Percentiles rank a stretch among this genome's conserved stretches.
These are phyloP conservation scores for Oostethus manadensis DNA, from an alignment of 2,113 vertebrate genomes.

Conservation along the genomic window DNA sequence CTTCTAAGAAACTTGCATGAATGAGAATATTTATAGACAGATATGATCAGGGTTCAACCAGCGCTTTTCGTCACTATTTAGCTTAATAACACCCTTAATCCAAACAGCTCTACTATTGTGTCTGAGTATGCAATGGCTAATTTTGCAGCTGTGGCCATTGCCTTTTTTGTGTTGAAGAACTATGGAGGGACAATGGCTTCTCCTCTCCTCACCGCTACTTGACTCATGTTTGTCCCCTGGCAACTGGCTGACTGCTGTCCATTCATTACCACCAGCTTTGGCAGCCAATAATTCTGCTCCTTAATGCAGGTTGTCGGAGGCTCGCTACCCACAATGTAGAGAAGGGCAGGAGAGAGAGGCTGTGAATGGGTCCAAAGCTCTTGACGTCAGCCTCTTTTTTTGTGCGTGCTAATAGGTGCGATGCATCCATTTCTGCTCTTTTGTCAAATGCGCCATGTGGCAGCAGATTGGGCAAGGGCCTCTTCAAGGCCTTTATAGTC, in stretches of 20 bases:
- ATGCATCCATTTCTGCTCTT: slow-evolving; percentile 41
- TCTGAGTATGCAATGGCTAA: too few relatives aligned
- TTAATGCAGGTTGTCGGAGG: slow-evolving; percentile 44
- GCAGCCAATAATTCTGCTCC: slow-evolving; percentile 40
- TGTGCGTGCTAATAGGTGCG: slow-evolving; percentile 28
- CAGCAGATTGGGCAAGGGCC: slow-evolving; percentile 15
- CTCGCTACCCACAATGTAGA: slow-evolving; percentile 32
- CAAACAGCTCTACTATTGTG: background rate
- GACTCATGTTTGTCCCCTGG: slow-evolving; percentile 26
- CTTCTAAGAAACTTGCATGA: too few relatives aligned
- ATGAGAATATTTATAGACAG: too few relatives aligned
- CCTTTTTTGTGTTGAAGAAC: background rate
- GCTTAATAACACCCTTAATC: too few relatives aligned
- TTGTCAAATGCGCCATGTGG: slow-evolving; percentile 37
- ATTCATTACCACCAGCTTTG: slow-evolving; percentile 36
- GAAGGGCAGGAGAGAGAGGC: slow-evolving; percentile 21
- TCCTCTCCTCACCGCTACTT: slow-evolving; percentile 9
- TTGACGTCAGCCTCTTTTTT: slow-evolving; percentile 55
- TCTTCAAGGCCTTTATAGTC: slow-evolving; percentile 21
- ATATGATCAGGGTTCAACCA: too few relatives aligned
- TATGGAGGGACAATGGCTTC: background rate
- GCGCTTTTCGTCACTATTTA: too few relatives aligned
- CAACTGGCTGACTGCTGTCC: slow-evolving; percentile 33
- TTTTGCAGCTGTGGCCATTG: background rate
- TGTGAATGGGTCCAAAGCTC: slow-evolving; percentile 44